These are phyloP conservation scores for Aphidius colemani DNA, from an alignment of 2,888 invertebrate genomes.

Conservation along the genomic window DNA sequence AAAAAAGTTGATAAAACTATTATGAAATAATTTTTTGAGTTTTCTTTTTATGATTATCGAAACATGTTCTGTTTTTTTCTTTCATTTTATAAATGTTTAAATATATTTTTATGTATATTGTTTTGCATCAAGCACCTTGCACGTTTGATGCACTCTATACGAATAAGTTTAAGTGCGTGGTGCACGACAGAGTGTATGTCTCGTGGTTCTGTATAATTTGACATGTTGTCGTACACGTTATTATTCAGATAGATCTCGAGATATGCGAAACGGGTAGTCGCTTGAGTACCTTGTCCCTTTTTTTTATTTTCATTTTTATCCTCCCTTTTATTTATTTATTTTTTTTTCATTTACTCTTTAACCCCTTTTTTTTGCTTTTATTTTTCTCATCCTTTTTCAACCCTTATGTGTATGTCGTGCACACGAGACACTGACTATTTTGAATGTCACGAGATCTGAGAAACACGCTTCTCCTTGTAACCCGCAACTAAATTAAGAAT, in stretches of 20 bases:
- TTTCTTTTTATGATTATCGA: too few species aligned
- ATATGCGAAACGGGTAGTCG: conserved; percentile 44
- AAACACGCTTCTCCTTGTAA: conserved; percentile 19
- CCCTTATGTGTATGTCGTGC: conserved; percentile 20
- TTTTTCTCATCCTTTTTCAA: conserved; percentile 13
- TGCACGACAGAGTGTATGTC: conserved; percentile 35
- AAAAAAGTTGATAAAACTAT: too few species aligned
- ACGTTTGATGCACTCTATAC: conserved; percentile 22
- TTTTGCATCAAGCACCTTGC: conserved; percentile 13
- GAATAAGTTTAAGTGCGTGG: conserved; percentile 37
- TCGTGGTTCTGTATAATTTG: conserved; percentile 59
- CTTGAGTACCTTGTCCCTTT: conserved; percentile 28
- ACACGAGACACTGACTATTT: conserved; percentile 32
- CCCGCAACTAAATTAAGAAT: conserved; percentile 21
- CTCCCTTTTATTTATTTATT: conserved; percentile 17
- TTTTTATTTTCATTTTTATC: conserved; percentile 2
- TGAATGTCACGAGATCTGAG: conserved; percentile 37
- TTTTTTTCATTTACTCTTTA: conserved; percentile 15
- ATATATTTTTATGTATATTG: conserved; percentile 7
- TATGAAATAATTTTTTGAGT: too few species aligned
- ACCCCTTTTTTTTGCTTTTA: not conserved
- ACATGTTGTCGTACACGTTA: conserved; percentile 61
- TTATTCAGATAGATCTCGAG: conserved; percentile 60
- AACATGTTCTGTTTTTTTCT: too few species aligned
- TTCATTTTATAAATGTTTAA: conserved; percentile 4